These are phyloP conservation scores for Promerops cafer DNA, from an alignment of 2,113 vertebrate species.

Conservation along the genomic window DNA sequence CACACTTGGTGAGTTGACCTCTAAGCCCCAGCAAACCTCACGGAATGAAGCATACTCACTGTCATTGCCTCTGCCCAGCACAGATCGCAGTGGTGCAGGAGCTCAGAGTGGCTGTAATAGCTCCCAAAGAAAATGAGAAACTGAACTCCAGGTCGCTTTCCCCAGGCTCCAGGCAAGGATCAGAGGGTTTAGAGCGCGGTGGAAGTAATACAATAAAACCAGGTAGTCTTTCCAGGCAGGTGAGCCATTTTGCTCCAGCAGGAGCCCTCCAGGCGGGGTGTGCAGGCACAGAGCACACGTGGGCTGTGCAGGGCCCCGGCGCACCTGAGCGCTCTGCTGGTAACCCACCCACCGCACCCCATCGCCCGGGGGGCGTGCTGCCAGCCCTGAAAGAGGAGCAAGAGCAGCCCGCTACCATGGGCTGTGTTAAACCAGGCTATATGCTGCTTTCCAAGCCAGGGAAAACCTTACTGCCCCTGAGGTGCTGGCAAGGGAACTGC, in stretches of 20 bases:
- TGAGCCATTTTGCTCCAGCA: neutral
- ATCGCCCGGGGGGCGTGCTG: rapidly evolving
- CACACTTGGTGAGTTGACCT: neutral
- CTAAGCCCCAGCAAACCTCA: neutral
- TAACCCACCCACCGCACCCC: rapidly evolving
- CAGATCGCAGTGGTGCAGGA: neutral
- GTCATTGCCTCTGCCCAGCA: neutral
- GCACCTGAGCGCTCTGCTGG: rapidly evolving
- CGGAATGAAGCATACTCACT: rapidly evolving
- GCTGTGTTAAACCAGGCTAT: neutral
- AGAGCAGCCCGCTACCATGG: neutral
- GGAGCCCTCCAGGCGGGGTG: rapidly evolving
- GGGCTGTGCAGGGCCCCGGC: rapidly evolving
- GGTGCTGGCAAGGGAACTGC: neutral
- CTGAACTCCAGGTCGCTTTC: neutral
- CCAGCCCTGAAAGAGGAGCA: neutral
- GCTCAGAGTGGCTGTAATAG: neutral
- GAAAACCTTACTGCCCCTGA: neutral
- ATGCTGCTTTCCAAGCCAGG: neutral
- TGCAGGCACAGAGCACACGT: rapidly evolving
- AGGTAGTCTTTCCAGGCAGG: neutral
- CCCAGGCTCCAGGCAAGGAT: neutral
- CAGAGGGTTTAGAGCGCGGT: neutral
- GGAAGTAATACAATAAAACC: neutral
- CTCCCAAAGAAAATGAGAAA: neutral